phyloP scores from a whole-genome alignment of 1,140 invertebrate genomes.

The Manduca sexta region DNA sequence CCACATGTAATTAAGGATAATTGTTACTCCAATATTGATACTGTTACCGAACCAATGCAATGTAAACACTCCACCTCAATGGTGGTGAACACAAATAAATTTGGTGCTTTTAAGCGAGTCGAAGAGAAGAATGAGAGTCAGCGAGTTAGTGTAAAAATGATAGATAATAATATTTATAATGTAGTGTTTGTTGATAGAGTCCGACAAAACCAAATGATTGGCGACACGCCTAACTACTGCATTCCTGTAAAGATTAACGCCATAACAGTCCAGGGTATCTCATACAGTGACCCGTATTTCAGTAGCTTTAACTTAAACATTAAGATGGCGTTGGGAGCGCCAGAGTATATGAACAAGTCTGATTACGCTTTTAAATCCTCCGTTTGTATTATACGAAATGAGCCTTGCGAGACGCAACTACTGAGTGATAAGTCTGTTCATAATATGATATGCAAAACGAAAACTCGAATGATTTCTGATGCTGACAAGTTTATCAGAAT shows the following conservation, averaged over 20 bases:
- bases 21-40: constrained; percentile 73
- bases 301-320: constrained; percentile 76
- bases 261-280: constrained; percentile 77
- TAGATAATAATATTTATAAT: constrained; percentile 75
- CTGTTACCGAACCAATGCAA: constrained; percentile 79
- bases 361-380: constrained; percentile 75
- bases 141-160: constrained; percentile 71
- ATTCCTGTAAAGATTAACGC: constrained; percentile 76
- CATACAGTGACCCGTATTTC: constrained; percentile 76
- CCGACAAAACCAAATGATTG: constrained; percentile 75
- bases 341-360: constrained; percentile 73
- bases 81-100: constrained; percentile 73
- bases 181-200: constrained; percentile 73
- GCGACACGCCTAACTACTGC: constrained; percentile 75
- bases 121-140: constrained; percentile 71
- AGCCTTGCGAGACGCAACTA: constrained; percentile 66
- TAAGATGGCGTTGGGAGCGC: constrained; percentile 70
- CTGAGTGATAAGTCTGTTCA: constrained; percentile 62
- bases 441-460: constrained; percentile 61
- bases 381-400: constrained; percentile 72
- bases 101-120: constrained; percentile 74
- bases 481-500: constrained; percentile 47
- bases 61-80: constrained; percentile 74
- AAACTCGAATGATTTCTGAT: constrained; percentile 60
- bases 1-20: constrained; percentile 73